These are phyloP conservation scores for Arctopsyche grandis DNA, from an alignment of 1,140 invertebrate genomes.

Conservation along the genomic window DNA sequence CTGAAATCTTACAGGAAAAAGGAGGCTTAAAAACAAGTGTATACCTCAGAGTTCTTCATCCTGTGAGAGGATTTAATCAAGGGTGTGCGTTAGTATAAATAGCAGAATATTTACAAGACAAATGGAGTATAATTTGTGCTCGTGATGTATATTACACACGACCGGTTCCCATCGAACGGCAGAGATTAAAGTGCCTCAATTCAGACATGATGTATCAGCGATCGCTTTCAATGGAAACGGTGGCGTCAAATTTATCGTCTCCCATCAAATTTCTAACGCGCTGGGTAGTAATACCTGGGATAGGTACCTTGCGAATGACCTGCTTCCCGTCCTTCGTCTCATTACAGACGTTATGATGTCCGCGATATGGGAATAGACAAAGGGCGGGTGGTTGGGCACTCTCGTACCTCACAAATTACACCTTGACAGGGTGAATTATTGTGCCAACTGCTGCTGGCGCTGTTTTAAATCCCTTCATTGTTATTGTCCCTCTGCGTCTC, in stretches of 20 bases:
- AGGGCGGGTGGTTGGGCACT: neutral
- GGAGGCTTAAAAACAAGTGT: too few species aligned
- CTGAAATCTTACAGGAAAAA: too few species aligned
- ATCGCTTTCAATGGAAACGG: neutral
- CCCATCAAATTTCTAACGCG: neutral
- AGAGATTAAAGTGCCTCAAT: too few species aligned
- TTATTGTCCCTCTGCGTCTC: conserved; percentile 17
- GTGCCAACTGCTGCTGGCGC: neutral
- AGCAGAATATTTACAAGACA: too few species aligned
- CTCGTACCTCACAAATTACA: conserved; percentile 27
- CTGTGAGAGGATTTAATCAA: too few species aligned
- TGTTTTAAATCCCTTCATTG: conserved; percentile 14
- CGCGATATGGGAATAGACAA: neutral
- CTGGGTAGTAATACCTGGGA: neutral
- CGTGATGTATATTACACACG: too few species aligned
- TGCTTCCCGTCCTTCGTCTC: neutral
- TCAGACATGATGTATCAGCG: too few species aligned
- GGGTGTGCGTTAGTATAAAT: too few species aligned
- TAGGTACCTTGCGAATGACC: neutral
- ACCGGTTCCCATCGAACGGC: too few species aligned
- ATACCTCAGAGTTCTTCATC: too few species aligned
- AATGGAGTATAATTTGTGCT: too few species aligned
- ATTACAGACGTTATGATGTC: neutral
- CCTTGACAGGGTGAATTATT: conserved; percentile 26
- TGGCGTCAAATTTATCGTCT: neutral